Evolutionary conservation across 92 coral and sea anemone species (phyloP).

Genomic region (Montipora capitata): DNA sequence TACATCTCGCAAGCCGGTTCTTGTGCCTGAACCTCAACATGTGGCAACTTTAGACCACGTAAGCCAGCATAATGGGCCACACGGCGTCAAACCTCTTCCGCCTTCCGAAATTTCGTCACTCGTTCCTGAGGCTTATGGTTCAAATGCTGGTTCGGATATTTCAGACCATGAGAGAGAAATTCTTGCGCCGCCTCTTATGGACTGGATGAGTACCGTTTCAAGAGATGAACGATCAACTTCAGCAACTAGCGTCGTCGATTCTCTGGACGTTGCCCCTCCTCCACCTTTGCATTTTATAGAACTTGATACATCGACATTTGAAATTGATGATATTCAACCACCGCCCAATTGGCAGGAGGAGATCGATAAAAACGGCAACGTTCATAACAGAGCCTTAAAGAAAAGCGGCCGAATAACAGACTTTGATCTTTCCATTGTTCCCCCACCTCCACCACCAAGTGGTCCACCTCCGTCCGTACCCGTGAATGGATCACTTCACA

Average conservation of each 20-base stretch:
- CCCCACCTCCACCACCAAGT: constrained; percentile 79
- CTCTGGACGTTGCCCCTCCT: constrained; percentile 68
- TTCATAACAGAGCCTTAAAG: background rate
- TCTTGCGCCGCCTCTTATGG: constrained; percentile 34
- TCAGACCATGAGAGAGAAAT: constrained; percentile 34
- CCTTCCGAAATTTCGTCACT: constrained; percentile 19
- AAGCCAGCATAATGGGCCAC: background rate
- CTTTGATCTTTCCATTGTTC: constrained; percentile 38
- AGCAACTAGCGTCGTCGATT: constrained; percentile 30
- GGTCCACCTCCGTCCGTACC: constrained; percentile 79
- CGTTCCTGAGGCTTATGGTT: constrained; percentile 10
- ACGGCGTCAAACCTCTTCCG: constrained; percentile 56
- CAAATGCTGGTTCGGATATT: background rate
- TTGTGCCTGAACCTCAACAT: constrained; percentile 5
- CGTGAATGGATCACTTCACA: constrained; percentile 15
- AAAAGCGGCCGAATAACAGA: background rate
- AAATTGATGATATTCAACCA: constrained; percentile 23
- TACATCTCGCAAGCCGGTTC: constrained; percentile 13
- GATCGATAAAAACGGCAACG: constrained; percentile 7
- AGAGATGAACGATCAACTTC: constrained; percentile 24
- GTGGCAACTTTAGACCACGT: background rate
- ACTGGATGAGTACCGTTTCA: constrained; percentile 12
- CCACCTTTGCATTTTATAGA: constrained; percentile 51
- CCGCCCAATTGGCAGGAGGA: constrained; percentile 40
- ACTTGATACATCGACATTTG: background rate